Conservation (phyloP, 2,888 invertebrate species). For the Pimpla rufipes region DNA sequence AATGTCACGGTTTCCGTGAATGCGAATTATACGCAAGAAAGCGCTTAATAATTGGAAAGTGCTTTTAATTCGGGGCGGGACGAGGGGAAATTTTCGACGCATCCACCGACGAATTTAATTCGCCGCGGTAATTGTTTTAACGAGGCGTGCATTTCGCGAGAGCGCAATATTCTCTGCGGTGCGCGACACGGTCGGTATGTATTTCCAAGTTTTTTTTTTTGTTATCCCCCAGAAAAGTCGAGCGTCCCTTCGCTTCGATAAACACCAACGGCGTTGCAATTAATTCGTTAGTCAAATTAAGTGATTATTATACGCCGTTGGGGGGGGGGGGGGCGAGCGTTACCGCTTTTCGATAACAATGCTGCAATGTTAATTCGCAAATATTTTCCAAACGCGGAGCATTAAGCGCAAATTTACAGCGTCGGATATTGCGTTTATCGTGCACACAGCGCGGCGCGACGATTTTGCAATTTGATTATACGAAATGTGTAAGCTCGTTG, state of each 20-base stretch:
- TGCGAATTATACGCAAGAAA: not conserved
- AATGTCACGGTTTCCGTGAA: not conserved
- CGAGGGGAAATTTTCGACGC: not conserved
- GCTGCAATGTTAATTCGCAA: not conserved
- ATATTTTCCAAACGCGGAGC: not conserved
- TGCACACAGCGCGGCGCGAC: not conserved
- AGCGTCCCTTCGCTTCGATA: not conserved
- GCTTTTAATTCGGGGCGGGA: not conserved
- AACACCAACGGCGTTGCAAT: not conserved
- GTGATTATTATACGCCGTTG: not conserved
- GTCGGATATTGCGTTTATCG: not conserved
- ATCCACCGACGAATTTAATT: slow-evolving; percentile 6
- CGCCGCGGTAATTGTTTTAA: not conserved
- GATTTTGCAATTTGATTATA: not conserved
- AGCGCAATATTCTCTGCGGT: not conserved
- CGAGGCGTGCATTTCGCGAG: not conserved
- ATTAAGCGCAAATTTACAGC: not conserved
- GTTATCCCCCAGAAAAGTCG: not conserved
- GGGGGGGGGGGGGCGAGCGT: too few species aligned
- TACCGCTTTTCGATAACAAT: not conserved
- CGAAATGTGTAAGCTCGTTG: not conserved
- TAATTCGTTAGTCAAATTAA: slow-evolving; percentile 23
- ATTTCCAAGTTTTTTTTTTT: not conserved
- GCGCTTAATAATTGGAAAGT: not conserved
- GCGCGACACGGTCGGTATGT: not conserved